A percentile compares a stretch with the other conserved stretches of the same genome.
phyloP scores from a whole-genome alignment of 2,113 vertebrate species.

The Lasiurus borealis region DNA sequence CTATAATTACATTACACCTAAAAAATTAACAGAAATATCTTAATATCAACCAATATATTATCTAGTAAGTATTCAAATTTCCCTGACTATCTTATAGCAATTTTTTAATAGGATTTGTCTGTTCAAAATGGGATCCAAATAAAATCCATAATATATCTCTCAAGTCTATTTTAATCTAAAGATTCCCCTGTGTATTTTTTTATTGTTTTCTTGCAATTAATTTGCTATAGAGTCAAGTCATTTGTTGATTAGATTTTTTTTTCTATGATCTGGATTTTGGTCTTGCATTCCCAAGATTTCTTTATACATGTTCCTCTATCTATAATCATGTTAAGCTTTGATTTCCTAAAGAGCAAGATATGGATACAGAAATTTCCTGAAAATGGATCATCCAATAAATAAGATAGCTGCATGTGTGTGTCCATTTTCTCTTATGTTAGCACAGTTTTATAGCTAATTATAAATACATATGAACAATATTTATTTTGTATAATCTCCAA shows the following conservation, averaged over 20 bases:
- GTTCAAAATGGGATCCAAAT: constrained; percentile 1
- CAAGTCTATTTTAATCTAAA: background rate
- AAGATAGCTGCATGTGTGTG: background rate
- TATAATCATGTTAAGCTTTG: background rate
- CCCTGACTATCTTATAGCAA: background rate
- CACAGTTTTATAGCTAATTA: constrained; percentile 42
- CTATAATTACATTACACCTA: background rate
- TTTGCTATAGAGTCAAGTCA: background rate
- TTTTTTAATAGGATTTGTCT: background rate
- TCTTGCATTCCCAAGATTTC: background rate
- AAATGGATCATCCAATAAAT: background rate
- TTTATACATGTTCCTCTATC: constrained; percentile 13
- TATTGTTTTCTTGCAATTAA: background rate
- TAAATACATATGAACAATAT: constrained; percentile 19
- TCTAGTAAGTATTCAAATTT: background rate
- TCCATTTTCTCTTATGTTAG: background rate
- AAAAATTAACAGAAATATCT: constrained; percentile 10
- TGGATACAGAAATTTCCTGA: background rate
- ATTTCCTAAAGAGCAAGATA: constrained; percentile 1
- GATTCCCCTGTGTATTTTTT: background rate
- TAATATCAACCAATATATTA: background rate
- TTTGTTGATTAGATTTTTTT: constrained; percentile 40
- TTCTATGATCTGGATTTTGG: constrained; percentile 26
- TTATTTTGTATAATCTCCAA: constrained; percentile 39
- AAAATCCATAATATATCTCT: background rate